A percentile compares a stretch with the other conserved stretches of the same genome.
Evolutionary conservation across 2,113 vertebrate genomes (phyloP).

Genomic region (Ursus arctos): DNA sequence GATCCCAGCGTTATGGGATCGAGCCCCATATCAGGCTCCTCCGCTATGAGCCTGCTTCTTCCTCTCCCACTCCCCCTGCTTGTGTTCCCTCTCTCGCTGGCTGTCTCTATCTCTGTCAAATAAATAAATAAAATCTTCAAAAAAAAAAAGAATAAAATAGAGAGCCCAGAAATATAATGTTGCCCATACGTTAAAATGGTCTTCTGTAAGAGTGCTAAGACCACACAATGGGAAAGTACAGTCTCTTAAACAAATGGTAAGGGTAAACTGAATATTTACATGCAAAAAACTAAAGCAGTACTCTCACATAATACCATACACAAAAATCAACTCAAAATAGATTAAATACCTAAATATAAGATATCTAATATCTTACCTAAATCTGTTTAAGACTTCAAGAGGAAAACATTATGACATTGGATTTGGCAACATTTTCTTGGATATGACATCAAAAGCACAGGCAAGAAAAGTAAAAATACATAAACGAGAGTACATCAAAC

Average conservation of each 20-base stretch:
- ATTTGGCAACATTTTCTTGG: constrained; percentile 1
- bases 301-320: neutral
- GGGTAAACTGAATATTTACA: neutral
- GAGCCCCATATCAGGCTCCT: too few species aligned
- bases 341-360: neutral
- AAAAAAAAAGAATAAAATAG: neutral
- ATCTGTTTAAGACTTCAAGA: constrained; percentile 35
- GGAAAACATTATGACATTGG: neutral
- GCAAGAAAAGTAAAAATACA: neutral
- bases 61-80: too few species aligned
- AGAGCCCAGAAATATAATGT: neutral
- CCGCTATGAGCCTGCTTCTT: too few species aligned
- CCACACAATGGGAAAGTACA: neutral
- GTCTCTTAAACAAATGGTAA: neutral
- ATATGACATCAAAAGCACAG: neutral
- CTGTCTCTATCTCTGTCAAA: too few species aligned
- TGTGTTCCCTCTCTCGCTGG: too few species aligned
- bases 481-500: neutral
- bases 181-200: neutral
- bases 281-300: neutral
- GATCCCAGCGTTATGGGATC: too few species aligned
- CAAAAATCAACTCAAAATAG: neutral
- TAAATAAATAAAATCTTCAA: too few species aligned
- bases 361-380: neutral
- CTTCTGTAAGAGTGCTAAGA: neutral